These are phyloP conservation scores for Habrosyne pyritoides DNA, from an alignment of 2,888 invertebrate genomes.

Conservation along the genomic window DNA sequence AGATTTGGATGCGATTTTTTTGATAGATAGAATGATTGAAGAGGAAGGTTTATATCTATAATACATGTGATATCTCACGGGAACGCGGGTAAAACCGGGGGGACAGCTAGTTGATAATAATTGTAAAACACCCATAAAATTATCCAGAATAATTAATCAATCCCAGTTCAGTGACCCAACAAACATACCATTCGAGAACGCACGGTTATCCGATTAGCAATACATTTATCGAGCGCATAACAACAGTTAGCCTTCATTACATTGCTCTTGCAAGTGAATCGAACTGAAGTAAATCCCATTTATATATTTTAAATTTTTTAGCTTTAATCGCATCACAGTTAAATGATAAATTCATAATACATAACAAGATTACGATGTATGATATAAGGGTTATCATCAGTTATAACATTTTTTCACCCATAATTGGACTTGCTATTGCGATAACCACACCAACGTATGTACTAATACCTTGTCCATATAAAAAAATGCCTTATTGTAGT, in stretches of 20 bases:
- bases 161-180: constrained; percentile 19
- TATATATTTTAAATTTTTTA: no score
- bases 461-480: not conserved
- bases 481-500: not conserved
- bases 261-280: constrained; percentile 2
- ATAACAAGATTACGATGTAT: not conserved
- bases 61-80: no score
- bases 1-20: no score
- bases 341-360: not conserved
- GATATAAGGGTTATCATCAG: not conserved
- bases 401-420: not conserved
- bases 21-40: no score
- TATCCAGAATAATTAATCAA: not conserved
- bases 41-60: no score
- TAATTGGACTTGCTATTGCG: not conserved
- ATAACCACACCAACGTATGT: no score
- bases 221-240: constrained; percentile 43
- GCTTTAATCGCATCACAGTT: no score
- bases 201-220: constrained; percentile 52
- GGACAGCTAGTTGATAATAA: no score
- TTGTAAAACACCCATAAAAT: no score
- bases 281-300: no score
- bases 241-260: constrained; percentile 40
- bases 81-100: no score
- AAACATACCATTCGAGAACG: constrained; percentile 30